Evolutionary conservation across 2,888 invertebrate species (phyloP).

Genomic region (Mesochorus sp.): DNA sequence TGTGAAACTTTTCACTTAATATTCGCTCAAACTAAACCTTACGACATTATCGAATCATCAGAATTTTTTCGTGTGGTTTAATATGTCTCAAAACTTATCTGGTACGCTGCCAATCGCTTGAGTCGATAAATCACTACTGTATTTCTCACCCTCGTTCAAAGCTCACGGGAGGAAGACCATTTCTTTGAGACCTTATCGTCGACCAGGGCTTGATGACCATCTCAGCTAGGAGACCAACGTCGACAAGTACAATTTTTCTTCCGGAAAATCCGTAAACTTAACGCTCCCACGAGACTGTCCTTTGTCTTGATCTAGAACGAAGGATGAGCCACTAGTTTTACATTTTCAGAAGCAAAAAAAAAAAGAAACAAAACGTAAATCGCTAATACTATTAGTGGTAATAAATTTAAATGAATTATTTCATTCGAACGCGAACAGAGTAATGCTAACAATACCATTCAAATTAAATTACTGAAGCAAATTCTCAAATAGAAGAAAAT

Average conservation of each 20-base stretch:
- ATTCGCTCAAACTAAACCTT: too few relatives aligned
- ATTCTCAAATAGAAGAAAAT: too few relatives aligned
- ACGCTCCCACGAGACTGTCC: constrained; percentile 11
- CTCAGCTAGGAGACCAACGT: neutral
- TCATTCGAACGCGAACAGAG: too few relatives aligned
- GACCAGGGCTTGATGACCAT: neutral
- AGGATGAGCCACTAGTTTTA: neutral
- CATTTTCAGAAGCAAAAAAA: neutral
- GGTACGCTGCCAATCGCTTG: neutral
- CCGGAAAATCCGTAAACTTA: constrained; percentile 9
- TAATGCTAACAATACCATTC: too few relatives aligned
- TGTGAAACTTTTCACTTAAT: too few relatives aligned
- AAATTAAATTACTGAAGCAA: too few relatives aligned
- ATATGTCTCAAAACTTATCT: neutral
- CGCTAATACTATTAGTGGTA: too few relatives aligned
- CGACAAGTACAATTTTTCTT: constrained; percentile 26
- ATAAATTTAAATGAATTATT: too few relatives aligned
- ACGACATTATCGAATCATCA: neutral
- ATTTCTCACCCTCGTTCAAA: neutral
- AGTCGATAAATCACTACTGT: neutral
- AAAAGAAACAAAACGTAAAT: neutral
- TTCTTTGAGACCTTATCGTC: constrained; percentile 19
- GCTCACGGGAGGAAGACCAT: neutral
- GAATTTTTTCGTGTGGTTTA: neutral
- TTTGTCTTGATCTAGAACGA: neutral